phyloP scores from a whole-genome alignment of 1,140 invertebrate species.

The Eurosta solidaginis region DNA sequence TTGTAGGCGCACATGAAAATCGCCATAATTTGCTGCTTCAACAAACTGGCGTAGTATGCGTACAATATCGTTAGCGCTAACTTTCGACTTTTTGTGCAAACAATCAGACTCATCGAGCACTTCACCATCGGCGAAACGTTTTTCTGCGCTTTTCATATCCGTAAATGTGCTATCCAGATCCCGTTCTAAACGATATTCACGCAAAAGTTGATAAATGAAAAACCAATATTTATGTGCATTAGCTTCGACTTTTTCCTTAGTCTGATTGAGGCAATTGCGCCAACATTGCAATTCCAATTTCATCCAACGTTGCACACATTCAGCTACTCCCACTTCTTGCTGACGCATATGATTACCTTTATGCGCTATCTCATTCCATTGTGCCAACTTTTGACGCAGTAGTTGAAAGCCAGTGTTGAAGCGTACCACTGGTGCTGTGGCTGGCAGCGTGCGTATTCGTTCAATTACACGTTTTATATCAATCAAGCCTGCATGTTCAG shows the following conservation, averaged over 20 bases:
- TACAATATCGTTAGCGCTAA: conserved; percentile 51
- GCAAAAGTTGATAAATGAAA: conserved; percentile 76
- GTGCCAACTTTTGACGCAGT: conserved; percentile 78
- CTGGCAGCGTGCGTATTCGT: conserved; percentile 77
- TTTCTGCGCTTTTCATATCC: conserved; percentile 44
- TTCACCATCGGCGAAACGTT: conserved; percentile 45
- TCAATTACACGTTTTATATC: conserved; percentile 74
- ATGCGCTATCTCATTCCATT: conserved; percentile 93
- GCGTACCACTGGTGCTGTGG: conserved; percentile 81
- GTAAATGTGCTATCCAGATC: conserved; percentile 41
- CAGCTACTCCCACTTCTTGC: conserved; percentile 72
- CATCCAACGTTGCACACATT: conserved; percentile 88
- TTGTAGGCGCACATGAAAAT: conserved; percentile 80
- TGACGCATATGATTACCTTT: conserved; percentile 79
- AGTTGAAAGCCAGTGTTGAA: conserved; percentile 91
- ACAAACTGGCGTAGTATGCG: conserved; percentile 79
- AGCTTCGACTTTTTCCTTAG: conserved; percentile 67
- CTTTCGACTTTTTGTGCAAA: conserved; percentile 35
- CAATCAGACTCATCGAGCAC: conserved; percentile 38
- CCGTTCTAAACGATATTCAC: conserved; percentile 58
- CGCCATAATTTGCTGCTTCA: conserved; percentile 80
- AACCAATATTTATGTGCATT: conserved; percentile 87
- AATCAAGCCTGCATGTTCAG: conserved; percentile 85
- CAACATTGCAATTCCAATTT: conserved; percentile 87
- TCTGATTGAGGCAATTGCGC: conserved; percentile 75